phyloP scores from a whole-genome alignment of 2,888 invertebrate genomes.

The Drosophila siamana region DNA sequence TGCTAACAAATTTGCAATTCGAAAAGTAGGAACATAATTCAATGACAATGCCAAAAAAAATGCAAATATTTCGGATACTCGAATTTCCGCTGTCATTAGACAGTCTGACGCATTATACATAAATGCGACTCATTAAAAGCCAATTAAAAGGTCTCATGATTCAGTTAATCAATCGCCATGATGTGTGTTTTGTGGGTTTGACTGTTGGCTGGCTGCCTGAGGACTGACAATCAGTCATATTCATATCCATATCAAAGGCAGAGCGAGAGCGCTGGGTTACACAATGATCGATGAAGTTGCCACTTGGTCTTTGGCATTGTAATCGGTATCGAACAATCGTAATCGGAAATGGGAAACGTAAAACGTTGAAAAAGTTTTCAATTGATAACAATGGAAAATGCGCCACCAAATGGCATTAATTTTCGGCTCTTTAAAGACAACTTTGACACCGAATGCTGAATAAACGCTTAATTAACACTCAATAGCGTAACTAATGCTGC shows the following conservation, averaged over 20 bases:
- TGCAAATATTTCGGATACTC: slow-evolving; percentile 22
- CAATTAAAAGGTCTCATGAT: slow-evolving; percentile 63
- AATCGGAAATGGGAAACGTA: slow-evolving; percentile 53
- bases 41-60: slow-evolving; percentile 34
- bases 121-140: slow-evolving; percentile 54
- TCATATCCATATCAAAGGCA: slow-evolving; percentile 44
- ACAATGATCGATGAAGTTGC: slow-evolving; percentile 73
- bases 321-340: slow-evolving; percentile 58
- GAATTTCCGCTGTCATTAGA: slow-evolving; percentile 55
- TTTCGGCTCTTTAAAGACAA: slow-evolving; percentile 75
- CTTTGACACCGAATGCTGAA: slow-evolving; percentile 78
- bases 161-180: slow-evolving; percentile 23
- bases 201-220: slow-evolving; percentile 18
- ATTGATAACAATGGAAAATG: slow-evolving; percentile 74
- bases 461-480: slow-evolving; percentile 82
- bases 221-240: slow-evolving; percentile 52
- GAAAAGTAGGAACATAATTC: background rate
- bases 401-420: slow-evolving; percentile 74
- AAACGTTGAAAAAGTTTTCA: slow-evolving; percentile 47
- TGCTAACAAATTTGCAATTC: slow-evolving; percentile 31
- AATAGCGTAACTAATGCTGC: slow-evolving; percentile 69
- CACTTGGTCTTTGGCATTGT: slow-evolving; percentile 51
- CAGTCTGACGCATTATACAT: slow-evolving; percentile 6
- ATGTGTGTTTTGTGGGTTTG: background rate
- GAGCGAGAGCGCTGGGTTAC: background rate